Evolutionary conservation across 2,797 vertebrate genomes (phyloP), one percentile per base, ranked within the genome.

Genomic region (Acanthurus leucopareius): DNA sequence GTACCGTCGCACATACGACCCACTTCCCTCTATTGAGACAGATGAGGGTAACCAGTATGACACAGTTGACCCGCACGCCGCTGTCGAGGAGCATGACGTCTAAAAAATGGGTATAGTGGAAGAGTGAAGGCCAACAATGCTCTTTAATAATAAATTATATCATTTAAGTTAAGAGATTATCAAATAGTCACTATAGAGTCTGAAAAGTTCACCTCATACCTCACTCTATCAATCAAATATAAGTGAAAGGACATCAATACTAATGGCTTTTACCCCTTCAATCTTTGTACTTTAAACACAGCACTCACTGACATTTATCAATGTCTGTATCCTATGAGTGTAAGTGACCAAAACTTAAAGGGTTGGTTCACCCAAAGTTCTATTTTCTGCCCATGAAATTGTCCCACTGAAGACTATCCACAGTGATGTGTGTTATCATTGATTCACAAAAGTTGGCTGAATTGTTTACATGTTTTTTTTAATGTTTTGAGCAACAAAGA

Each of bases 1-100:
- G 68, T 97, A 96, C 83, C 92, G 94, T 47, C 95, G 96, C 59
- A 91, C 69, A 35, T 97, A 96, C 2, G 80, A 95, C 1, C 49
- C 91, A 4, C 68, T 96, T 59, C 88, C 90, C 32, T 57, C 28
- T 32, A 4, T 14, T 0, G 88, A 92, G 54, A 22, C 63, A 8
- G 64, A 32, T 0, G 95, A 95, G 75, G 84, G 84, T 0, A 72
- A 81, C 14, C 72, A 86, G 17, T 82, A 91, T 40, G 28, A n/a
- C 20, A 85, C 82, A 38, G 53, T 45, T 10, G 59, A 57, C 58
- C 45, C 88, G 47, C 89, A 92, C 49, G 66, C 87, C 4, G 13
- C 59, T 44, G 57, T 82, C 9, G 44, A 62, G 38, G 89, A 93
- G 82, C 90, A 92, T 5, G 87, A 86, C 14, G 90, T 92, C 19